phyloP scores from a whole-genome alignment of 2,888 invertebrate species.

The Hirtodrosophila cameraria region DNA sequence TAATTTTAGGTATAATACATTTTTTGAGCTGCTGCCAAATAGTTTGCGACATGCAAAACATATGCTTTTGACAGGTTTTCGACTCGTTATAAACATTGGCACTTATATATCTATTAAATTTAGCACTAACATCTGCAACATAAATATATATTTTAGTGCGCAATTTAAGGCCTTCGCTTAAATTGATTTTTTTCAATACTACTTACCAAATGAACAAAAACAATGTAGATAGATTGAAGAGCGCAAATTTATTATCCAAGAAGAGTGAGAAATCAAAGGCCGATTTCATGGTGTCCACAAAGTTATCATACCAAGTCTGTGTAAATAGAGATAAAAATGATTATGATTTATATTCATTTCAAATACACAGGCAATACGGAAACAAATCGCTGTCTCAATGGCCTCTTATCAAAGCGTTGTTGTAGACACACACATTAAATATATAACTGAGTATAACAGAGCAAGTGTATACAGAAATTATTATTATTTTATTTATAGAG shows the following conservation, averaged over 20 bases:
- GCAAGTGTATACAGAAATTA: neutral
- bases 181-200: constrained; percentile 85
- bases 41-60: constrained; percentile 25
- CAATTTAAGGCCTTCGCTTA: constrained; percentile 36
- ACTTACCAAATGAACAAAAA: constrained; percentile 96
- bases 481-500: constrained; percentile 16
- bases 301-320: constrained; percentile 91
- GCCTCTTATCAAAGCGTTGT: constrained; percentile 46
- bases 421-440: constrained; percentile 4
- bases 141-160: constrained; percentile 25
- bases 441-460: constrained; percentile 1
- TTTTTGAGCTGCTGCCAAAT: constrained; percentile 53
- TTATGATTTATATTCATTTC: constrained; percentile 5
- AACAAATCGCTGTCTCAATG: constrained; percentile 32
- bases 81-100: constrained; percentile 24
- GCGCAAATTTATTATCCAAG: constrained; percentile 90
- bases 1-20: constrained; percentile 16
- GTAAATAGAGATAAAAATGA: constrained; percentile 38
- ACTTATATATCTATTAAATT: constrained; percentile 11
- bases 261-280: constrained; percentile 93
- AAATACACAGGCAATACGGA: constrained; percentile 47
- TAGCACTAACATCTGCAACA: constrained; percentile 11
- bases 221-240: constrained; percentile 93
- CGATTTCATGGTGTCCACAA: constrained; percentile 88
- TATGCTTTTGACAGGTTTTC: constrained; percentile 36